Evolutionary conservation across 2,113 vertebrate species (phyloP), one percentile per base, ranked within the genome.

Genomic region (Platichthys flesus): DNA sequence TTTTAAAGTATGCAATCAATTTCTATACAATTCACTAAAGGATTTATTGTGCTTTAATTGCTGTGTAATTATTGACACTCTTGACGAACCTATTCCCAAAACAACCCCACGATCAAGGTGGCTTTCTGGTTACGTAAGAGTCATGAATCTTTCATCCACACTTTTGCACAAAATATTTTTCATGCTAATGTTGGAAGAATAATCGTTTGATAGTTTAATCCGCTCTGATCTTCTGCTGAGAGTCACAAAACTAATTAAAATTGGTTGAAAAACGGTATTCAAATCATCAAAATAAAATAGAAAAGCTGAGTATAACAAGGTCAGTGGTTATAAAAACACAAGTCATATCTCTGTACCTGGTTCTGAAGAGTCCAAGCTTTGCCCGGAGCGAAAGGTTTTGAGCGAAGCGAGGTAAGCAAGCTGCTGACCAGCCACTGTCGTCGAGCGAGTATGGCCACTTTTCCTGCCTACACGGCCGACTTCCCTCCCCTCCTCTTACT

Each of bases 391-490:
- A 74, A 79, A 62, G 2, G 2, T 49, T 73, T 72, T n/a, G 35
- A 61, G 45, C 58, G 40, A 65, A 70, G 78, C 62, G 59, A 74
- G 57, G 71, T 67, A 71, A 76, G 56, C 70, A 40, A 84, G 83
- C 75, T 71, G 55, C 76, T 87, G 86, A 82, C 85, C 83, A 76
- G 73, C 73, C 81, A 78, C 74, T 82, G 79, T 84, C 84, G 82
- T 85, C 21, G 77, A 86, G 59, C 75, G 80, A 88, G 87, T 89
- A 85, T 91, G 91, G 78, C 78, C 83, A 88, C 90, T 93, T 95
- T 18, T 95, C 93, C 94, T 94, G 92, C 92, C 60, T 57, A 82
- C 72, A 61, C 86, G 58, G 76, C 90, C 78, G 83, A 90, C 91
- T 91, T 88, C 90, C 91, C 88, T 89, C 84, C 84, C 89, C 89